Conservation (phyloP, 2,113 vertebrate species). For the Psettodes erumei region DNA sequence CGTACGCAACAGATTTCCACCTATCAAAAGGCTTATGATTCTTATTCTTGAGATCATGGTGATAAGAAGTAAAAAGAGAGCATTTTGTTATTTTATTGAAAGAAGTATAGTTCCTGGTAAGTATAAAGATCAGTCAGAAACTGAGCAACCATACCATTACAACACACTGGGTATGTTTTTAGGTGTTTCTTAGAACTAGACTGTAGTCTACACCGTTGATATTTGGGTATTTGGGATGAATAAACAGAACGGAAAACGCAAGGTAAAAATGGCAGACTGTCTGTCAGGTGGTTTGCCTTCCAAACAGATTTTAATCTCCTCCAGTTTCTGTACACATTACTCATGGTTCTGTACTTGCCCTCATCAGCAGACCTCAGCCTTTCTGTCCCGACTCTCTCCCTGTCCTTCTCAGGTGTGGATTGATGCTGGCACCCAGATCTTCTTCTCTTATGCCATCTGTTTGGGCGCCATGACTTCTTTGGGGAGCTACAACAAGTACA, state of each 20-base stretch:
- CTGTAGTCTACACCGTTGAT: not conserved
- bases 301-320: not conserved
- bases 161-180: no score
- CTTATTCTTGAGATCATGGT: not conserved
- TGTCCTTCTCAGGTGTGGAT: slow-evolving; percentile 91
- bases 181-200: no score
- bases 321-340: not conserved
- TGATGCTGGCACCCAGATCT: slow-evolving; percentile 98
- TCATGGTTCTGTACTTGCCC: not conserved
- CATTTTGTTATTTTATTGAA: not conserved
- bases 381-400: slow-evolving; percentile 42
- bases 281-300: not conserved
- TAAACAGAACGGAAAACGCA: not conserved
- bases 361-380: slow-evolving; percentile 70
- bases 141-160: not conserved
- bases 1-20: no score
- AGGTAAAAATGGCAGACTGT: not conserved
- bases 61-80: not conserved
- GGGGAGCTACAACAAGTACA: slow-evolving; percentile 99
- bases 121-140: not conserved
- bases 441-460: slow-evolving; percentile 99
- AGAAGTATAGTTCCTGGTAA: not conserved
- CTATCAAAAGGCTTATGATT: not conserved
- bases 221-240: not conserved
- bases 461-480: slow-evolving; percentile 99